phyloP scores from a whole-genome alignment of 2,888 invertebrate species.

The Pterobdella sp. region DNA sequence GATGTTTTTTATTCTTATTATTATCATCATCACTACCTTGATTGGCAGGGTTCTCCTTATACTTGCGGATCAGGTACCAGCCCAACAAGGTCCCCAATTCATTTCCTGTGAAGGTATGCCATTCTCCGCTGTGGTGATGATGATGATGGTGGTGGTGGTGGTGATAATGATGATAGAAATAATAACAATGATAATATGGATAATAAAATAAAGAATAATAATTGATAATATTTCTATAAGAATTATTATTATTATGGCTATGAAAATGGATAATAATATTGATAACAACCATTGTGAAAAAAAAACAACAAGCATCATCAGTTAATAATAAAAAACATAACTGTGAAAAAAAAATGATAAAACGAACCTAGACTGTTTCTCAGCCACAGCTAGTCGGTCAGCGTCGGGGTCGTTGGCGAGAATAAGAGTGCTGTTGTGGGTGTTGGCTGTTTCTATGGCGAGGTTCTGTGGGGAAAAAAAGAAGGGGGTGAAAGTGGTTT shows the following conservation, averaged over 20 bases:
- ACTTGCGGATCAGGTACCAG: constrained; percentile 65
- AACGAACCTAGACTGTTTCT: not conserved
- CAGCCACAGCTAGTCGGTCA: constrained; percentile 82
- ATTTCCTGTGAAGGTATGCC: constrained; percentile 89
- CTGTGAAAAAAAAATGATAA: not conserved
- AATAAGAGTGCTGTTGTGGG: constrained; percentile 64
- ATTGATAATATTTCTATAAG: not conserved
- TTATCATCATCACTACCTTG: not conserved
- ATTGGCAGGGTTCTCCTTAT: constrained; percentile 12
- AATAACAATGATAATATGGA: not conserved
- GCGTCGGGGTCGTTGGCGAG: constrained; percentile 98
- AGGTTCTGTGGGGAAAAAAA: constrained; percentile 54
- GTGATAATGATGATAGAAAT: constrained; percentile 9
- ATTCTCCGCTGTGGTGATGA: constrained; percentile 47
- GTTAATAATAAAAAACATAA: not conserved
- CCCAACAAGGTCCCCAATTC: constrained; percentile 86
- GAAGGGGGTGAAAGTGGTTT: no score
- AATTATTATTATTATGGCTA: not conserved
- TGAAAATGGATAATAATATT: not conserved
- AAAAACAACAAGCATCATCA: not conserved
- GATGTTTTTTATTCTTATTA: not conserved
- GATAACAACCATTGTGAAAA: not conserved
- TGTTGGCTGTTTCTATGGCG: constrained; percentile 69
- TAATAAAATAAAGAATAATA: not conserved
- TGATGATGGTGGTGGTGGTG: constrained; percentile 19